Conservation (phyloP, 2,888 invertebrate species). For the Ecdyonurus torrentis region DNA sequence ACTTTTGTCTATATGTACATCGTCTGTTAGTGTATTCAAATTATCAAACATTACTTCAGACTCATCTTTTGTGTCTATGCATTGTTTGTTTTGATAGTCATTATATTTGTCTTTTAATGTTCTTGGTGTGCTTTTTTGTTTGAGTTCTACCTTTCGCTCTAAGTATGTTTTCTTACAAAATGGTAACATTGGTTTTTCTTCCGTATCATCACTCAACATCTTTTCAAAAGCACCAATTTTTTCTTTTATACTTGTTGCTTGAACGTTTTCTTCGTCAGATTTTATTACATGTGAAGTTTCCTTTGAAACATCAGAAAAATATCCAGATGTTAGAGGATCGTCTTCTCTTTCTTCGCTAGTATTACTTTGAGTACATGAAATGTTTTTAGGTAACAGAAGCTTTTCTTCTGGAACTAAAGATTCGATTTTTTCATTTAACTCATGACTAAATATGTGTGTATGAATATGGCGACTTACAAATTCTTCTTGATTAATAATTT, state of each 20-base stretch:
- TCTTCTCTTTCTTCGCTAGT: background rate
- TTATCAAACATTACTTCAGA: too few relatives aligned
- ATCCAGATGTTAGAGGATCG: background rate
- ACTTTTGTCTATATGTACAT: conserved; percentile 33
- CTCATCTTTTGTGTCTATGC: too few relatives aligned
- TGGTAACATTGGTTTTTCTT: background rate
- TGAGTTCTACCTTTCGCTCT: background rate
- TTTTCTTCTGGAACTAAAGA: conserved; percentile 18
- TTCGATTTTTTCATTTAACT: conserved; percentile 19
- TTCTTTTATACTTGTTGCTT: conserved; percentile 1
- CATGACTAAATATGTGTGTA: conserved; percentile 18
- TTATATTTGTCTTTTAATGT: background rate
- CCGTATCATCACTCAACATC: background rate
- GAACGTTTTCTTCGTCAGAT: background rate
- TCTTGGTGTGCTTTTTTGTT: too few relatives aligned
- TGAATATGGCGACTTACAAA: conserved; percentile 18
- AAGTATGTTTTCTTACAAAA: background rate
- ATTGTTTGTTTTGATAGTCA: background rate
- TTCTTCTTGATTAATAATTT: conserved; percentile 14
- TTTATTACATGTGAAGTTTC: background rate
- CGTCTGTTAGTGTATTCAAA: too few relatives aligned
- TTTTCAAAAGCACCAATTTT: conserved; percentile 10
- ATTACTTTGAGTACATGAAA: background rate
- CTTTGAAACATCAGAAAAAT: background rate
- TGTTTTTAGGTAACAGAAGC: background rate